phyloP scores from a whole-genome alignment of 2,888 invertebrate species.

The Agrypnus murinus region DNA sequence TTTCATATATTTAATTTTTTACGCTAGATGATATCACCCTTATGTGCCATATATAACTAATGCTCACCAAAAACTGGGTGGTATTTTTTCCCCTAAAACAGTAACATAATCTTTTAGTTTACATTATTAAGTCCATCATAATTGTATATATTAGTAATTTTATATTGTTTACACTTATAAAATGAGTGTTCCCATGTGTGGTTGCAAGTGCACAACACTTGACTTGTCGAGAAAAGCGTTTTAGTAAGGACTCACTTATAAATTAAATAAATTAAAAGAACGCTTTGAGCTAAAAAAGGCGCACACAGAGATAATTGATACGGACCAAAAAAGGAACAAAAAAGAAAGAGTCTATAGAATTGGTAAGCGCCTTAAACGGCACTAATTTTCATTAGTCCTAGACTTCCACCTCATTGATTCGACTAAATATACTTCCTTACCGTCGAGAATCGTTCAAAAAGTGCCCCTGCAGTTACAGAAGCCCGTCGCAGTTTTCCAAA shows the following conservation, averaged over 20 bases:
- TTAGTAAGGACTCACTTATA: slow-evolving; percentile 28
- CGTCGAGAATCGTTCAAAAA: slow-evolving; percentile 53
- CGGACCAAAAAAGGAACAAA: slow-evolving; percentile 5
- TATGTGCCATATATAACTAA: too few species aligned
- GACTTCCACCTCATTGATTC: slow-evolving; percentile 57
- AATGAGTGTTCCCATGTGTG: slow-evolving; percentile 57
- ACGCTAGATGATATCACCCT: neutral
- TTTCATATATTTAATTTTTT: too few species aligned
- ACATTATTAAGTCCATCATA: slow-evolving; percentile 57
- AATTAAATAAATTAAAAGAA: neutral
- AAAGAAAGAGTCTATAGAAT: slow-evolving; percentile 27
- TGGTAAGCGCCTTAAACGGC: slow-evolving; percentile 45
- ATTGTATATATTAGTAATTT: slow-evolving; percentile 59
- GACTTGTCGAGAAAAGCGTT: slow-evolving; percentile 32
- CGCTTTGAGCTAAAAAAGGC: too few species aligned
- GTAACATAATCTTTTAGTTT: slow-evolving; percentile 58
- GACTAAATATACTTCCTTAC: slow-evolving; percentile 58
- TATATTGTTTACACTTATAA: slow-evolving; percentile 57
- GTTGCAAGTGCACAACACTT: slow-evolving; percentile 50
- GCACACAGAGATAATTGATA: slow-evolving; percentile 33
- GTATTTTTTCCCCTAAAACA: slow-evolving; percentile 43
- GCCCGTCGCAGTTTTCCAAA: slow-evolving; percentile 44
- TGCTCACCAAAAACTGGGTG: slow-evolving; percentile 51
- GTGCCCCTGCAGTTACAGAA: slow-evolving; percentile 50
- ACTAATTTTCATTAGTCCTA: slow-evolving; percentile 60